Base-by-base conservation (phyloP, 2,888 invertebrate species). In the Watsonalla cultraria region DNA sequence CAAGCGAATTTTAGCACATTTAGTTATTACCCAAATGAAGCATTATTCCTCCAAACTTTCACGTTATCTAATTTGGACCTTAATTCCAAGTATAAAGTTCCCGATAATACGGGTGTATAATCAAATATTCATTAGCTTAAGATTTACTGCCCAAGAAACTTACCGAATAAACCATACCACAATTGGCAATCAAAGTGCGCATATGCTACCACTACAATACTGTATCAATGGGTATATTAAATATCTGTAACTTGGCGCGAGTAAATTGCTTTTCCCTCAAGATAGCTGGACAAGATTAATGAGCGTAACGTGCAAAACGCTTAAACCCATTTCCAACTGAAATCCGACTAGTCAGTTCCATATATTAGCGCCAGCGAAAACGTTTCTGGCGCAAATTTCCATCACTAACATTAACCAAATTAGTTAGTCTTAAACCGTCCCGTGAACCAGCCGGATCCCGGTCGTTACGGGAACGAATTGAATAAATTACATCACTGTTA, bases 271-370 rank as follows among this genome's bases (percentile, higher is more conserved):
- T 74, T 80, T 68, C 74, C 74, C 78, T 77, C 80, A 84, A 89
- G 89, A 89, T 89, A 90, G 85, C 85, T 80, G 84, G 84, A 79
- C 82, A 88, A 89, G 88, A 90, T 90, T 86, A 90, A 90, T 87
- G 90, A 89, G 84, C 75, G 82, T 84, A 85, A 85, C 90, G 88
- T 89, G 90, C 90, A 86, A 90, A 90, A 88, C 90, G 88, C 80
- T 90, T 88, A 89, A 90, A 87, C 86, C 87, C 87, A 84, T 89
- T 90, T 80, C 86, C 80, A 80, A 84, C 85, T 86, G 81, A 88
- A 90, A 90, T 88, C 88, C 89, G 82, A 86, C 86, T 80, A 90
- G 90, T 90, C 90, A 89, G 90, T 89, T 82, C 86, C 89, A 90
- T 90, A 90, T 87, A 90, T 90, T 89, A 89, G 85, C 80, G 82